Percentiles rank a stretch among this genome's conserved stretches.
Conservation (phyloP, 2,113 vertebrate species). For the Suncus etruscus region DNA sequence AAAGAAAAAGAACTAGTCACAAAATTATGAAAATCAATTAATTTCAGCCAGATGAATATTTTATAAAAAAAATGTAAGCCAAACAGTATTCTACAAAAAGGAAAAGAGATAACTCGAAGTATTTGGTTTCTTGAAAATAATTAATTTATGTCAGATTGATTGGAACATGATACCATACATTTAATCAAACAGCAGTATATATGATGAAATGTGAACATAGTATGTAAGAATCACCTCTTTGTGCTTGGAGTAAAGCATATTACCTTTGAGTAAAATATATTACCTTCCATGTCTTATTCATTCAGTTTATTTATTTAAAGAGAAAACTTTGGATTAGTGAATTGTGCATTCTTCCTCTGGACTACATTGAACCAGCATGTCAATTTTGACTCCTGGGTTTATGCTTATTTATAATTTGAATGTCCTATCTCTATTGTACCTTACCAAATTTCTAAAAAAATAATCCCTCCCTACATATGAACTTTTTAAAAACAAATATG, state of each 20-base stretch:
- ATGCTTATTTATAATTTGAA: too few relatives aligned
- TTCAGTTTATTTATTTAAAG: not conserved
- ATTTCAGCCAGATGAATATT: not conserved
- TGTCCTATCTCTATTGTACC: too few relatives aligned
- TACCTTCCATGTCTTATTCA: not conserved
- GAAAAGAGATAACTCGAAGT: too few relatives aligned
- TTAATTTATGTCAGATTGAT: slow-evolving; percentile 25
- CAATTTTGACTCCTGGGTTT: too few relatives aligned
- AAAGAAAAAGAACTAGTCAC: not conserved
- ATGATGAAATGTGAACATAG: not conserved
- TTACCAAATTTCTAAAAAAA: too few relatives aligned
- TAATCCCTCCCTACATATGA: too few relatives aligned
- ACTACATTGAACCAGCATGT: not conserved
- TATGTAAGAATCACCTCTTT: not conserved
- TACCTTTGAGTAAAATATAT: not conserved
- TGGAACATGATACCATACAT: not conserved
- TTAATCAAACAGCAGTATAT: not conserved
- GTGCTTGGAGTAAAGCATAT: not conserved
- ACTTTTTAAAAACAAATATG: too few relatives aligned
- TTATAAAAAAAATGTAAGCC: not conserved
- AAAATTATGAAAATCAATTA: slow-evolving; percentile 5
- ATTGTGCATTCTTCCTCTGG: not conserved
- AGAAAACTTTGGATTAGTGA: too few relatives aligned
- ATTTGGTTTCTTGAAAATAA: too few relatives aligned
- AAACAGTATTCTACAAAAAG: not conserved